Evolutionary conservation across 2,888 invertebrate genomes (phyloP), one percentile per base, ranked within the genome.

Genomic region (Crossocerus cetratus): DNA sequence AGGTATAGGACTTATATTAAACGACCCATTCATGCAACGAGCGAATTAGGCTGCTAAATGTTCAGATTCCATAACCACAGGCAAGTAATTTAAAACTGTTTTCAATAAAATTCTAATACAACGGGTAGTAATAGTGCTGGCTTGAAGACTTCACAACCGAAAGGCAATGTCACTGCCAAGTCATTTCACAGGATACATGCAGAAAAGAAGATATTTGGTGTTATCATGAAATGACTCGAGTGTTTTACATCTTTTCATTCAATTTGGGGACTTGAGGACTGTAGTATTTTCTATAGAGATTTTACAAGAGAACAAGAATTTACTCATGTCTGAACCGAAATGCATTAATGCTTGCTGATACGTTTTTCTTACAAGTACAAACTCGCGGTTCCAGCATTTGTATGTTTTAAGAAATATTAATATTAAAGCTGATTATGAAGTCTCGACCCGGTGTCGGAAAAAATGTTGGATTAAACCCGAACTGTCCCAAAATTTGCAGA

Each of bases 31-130:
- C 83, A 72, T 83, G 83, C 83, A 85, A 67, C 70, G 86, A 87
- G 84, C 86, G 83, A 86, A 87, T 85, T 81, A 86, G 85, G 84
- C 88, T 87, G 86, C 81, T 82, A 78, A 78, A 77, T 81, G 77
- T 83, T 68, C 69, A 78, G 73, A 73, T 78, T 77, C 76, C 77
- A 76, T 70, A 78, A 83, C 74, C 72, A 79, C 66, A 78, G 69
- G 65, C 76, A 78, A 80, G 77, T 77, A 77, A 76, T 74, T 80
- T 80, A 68, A 53, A 80, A 75, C 76, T 65, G 68, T 53, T 22
- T 75, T 76, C 54, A 63, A 80, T 54, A 66, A 70, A 67, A 69
- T 63, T 55, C 69, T 71, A 70, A 73, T 72, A 61, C 23, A 79
- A 18, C 65, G 58, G 59, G 32, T 67, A 76, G 70, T 72, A 74